Base-by-base conservation (phyloP, 2,888 invertebrate genomes). In the Caenorhabditis wallacei region DNA sequence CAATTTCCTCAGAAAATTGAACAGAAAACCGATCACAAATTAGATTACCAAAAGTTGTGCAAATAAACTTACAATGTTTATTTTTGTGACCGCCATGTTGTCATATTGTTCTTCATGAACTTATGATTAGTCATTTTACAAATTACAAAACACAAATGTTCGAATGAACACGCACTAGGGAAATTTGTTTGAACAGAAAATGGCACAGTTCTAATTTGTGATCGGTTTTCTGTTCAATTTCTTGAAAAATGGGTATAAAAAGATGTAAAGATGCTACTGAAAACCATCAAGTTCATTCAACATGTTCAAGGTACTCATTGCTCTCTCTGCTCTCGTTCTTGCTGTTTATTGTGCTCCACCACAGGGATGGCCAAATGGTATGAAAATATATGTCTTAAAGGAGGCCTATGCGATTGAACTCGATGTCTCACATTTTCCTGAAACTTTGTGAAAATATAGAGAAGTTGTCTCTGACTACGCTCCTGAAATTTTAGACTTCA, bases 221-320 rank as follows among this genome's bases (percentile, higher is more conserved):
- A 30, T 30, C 64, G 48, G 22, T 16, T 64, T 48, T 48, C 4
- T 8, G 1, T 43, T 40, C 40, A 40, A 10, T 2, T 8, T 22
- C 18, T 18, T 64, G 48, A 53, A 26, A 51, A 13, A 30, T 37
- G 10, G 22, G 24, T 66, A 51, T 66, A 53, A 66, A 51, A 53
- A 48, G 30, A 5, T 5, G 3, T 8, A 3, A 8, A 8, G 30
- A 8, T 5, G 8, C 8, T 8, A 30, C 8, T 30, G 30, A 8
- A 30, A 40, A 51, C 24, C 40, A 35, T 13, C 18, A 43, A 48
- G 20, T 61, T 43, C 8, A 43, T 51, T 20, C 69, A 69, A 57
- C 22, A 69, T 69, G 69, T 69, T 30, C 69, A 69, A 69, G 69
- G 40, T 46, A 40, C n/a, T 69, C 57, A 30, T 69, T 20, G 13